phyloP scores from a whole-genome alignment of 2,113 vertebrate species.

The Phyllostomus discolor region DNA sequence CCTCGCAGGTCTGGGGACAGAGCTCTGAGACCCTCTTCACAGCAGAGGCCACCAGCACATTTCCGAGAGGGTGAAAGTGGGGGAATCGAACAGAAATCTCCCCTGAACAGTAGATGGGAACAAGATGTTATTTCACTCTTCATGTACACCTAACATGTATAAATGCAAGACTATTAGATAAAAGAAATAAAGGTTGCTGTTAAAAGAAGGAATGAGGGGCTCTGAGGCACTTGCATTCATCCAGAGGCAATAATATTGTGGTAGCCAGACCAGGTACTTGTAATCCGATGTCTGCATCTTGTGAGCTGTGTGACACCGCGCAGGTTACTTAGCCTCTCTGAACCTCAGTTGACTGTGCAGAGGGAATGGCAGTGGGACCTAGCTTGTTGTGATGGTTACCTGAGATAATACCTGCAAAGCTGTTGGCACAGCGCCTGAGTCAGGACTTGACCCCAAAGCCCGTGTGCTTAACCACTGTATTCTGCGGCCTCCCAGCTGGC shows the following conservation, averaged over 20 bases:
- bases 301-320: background rate
- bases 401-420: background rate
- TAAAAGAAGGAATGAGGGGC: background rate
- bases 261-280: background rate
- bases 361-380: background rate
- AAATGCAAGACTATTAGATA: background rate
- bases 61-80: background rate
- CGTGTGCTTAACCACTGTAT: rapidly evolving
- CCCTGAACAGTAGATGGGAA: background rate
- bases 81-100: background rate
- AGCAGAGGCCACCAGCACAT: background rate
- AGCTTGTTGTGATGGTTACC: rapidly evolving
- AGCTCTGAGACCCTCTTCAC: background rate
- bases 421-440: background rate
- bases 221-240: background rate
- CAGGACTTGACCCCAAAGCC: background rate
- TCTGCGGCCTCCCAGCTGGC: rapidly evolving
- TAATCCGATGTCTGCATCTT: background rate
- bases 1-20: background rate
- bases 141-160: background rate
- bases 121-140: background rate
- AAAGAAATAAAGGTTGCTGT: background rate
- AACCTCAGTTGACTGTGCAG: background rate
- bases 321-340: background rate
- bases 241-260: background rate